Evolutionary conservation across 2,797 vertebrate genomes (phyloP).

Genomic region (Anabas testudineus): DNA sequence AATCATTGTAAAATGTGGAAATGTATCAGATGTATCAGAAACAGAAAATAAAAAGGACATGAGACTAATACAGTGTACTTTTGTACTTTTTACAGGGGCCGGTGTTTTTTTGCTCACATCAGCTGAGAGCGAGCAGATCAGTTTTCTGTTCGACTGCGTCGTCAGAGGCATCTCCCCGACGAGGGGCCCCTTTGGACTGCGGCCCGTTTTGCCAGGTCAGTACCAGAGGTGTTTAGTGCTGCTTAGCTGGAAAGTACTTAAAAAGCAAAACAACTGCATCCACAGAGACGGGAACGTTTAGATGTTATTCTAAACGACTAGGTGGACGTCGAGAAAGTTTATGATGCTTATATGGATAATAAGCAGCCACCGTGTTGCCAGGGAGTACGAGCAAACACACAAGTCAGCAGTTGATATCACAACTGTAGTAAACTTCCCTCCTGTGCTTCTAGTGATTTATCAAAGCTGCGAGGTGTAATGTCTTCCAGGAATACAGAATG

Average conservation of each 20-base stretch:
- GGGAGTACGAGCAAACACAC: conserved; percentile 27
- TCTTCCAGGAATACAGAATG: conserved; percentile 54
- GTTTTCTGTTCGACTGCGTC: conserved; percentile 97
- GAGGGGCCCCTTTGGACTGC: conserved; percentile 92
- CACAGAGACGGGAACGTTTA: not conserved
- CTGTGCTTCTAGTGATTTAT: conserved; percentile 45
- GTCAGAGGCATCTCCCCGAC: conserved; percentile 94
- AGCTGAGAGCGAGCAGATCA: conserved; percentile 94
- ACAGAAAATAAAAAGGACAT: too few relatives aligned
- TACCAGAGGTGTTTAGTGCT: conserved; percentile 53
- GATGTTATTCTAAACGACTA: conserved; percentile 15
- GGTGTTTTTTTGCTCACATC: conserved; percentile 96
- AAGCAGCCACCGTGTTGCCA: conserved; percentile 22
- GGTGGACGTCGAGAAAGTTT: not conserved
- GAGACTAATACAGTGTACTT: conserved; percentile 39
- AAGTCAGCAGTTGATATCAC: conserved; percentile 33
- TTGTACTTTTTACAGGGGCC: conserved; percentile 89
- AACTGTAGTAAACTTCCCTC: conserved; percentile 11
- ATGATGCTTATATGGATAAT: conserved; percentile 5
- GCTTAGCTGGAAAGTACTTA: conserved; percentile 9
- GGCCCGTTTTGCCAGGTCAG: conserved; percentile 92
- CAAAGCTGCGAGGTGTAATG: conserved; percentile 24
- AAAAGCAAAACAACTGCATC: not conserved
- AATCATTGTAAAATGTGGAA: too few relatives aligned
- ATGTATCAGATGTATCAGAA: too few relatives aligned